phyloP scores from a whole-genome alignment of 2,113 vertebrate species.

The Tiliqua scincoides region DNA sequence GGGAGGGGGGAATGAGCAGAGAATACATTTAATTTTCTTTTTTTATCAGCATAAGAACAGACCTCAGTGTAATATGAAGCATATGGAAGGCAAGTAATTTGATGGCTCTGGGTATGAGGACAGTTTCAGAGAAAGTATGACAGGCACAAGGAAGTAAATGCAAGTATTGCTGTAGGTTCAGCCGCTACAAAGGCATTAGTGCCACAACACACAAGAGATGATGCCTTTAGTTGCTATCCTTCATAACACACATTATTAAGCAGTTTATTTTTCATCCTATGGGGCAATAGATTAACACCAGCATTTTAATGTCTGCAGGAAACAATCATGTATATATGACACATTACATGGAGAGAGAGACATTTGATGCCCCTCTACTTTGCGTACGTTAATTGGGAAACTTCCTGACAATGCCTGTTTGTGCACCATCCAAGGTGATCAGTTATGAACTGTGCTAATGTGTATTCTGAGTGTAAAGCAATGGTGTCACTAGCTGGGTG shows the following conservation, averaged over 20 bases:
- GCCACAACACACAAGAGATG: not conserved
- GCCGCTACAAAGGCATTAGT: not conserved
- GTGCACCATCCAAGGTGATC: constrained; percentile 45
- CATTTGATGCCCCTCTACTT: not conserved
- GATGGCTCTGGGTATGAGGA: constrained; percentile 3
- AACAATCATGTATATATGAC: not conserved
- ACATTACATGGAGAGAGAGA: constrained; percentile 1
- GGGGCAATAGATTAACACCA: not conserved
- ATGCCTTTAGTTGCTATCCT: not conserved
- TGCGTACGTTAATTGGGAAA: constrained; percentile 15
- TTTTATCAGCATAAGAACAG: constrained; percentile 43
- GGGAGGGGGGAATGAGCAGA: not conserved
- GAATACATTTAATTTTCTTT: not conserved
- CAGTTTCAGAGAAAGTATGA: constrained; percentile 1
- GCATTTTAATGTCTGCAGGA: not conserved
- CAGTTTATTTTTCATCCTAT: constrained; percentile 18
- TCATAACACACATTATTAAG: not conserved
- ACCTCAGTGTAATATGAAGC: constrained; percentile 3
- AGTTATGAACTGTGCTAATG: constrained; percentile 48
- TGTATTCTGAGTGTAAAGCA: constrained; percentile 24
- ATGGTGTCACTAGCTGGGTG: too few relatives aligned
- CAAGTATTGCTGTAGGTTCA: not conserved
- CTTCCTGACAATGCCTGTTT: constrained; percentile 20
- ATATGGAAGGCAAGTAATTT: constrained; percentile 5
- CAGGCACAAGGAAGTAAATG: not conserved